These are phyloP conservation scores for Teleopsis dalmanni DNA, from an alignment of 1,140 invertebrate genomes.

Conservation along the genomic window DNA sequence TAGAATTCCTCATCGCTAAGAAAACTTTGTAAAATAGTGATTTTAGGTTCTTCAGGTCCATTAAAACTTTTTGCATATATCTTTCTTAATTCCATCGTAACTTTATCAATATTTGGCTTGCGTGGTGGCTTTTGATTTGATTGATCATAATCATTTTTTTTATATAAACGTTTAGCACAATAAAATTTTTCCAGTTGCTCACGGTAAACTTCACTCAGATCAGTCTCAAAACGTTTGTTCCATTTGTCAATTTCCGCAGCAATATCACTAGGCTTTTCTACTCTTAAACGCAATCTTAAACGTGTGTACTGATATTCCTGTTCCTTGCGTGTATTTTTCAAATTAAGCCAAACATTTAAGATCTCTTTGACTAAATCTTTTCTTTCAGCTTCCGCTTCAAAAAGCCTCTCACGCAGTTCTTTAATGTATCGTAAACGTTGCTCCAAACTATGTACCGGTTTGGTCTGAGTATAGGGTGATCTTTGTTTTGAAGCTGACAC, in stretches of 20 bases:
- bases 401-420: constrained; percentile 33
- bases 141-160: constrained; percentile 8
- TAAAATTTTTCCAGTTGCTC: constrained; percentile 37
- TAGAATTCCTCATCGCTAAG: constrained; percentile 18
- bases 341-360: constrained; percentile 39
- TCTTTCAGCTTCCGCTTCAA: constrained; percentile 32
- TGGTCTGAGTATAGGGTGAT: background rate
- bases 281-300: constrained; percentile 38
- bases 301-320: constrained; percentile 41
- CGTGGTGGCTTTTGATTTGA: constrained; percentile 17
- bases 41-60: constrained; percentile 47
- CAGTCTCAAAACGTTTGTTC: constrained; percentile 30
- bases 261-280: constrained; percentile 19
- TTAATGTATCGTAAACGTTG: constrained; percentile 28
- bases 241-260: constrained; percentile 22
- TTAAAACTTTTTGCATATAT: constrained; percentile 43
- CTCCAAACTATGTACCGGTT: constrained; percentile 9
- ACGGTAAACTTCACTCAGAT: constrained; percentile 40
- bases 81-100: constrained; percentile 30
- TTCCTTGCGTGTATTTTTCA: constrained; percentile 37
- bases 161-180: constrained; percentile 27
- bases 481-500: background rate
- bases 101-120: constrained; percentile 34
- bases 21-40: constrained; percentile 42
- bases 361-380: constrained; percentile 32